Conservation (phyloP, 2,113 vertebrate species). For the Lethenteron reissneri region DNA sequence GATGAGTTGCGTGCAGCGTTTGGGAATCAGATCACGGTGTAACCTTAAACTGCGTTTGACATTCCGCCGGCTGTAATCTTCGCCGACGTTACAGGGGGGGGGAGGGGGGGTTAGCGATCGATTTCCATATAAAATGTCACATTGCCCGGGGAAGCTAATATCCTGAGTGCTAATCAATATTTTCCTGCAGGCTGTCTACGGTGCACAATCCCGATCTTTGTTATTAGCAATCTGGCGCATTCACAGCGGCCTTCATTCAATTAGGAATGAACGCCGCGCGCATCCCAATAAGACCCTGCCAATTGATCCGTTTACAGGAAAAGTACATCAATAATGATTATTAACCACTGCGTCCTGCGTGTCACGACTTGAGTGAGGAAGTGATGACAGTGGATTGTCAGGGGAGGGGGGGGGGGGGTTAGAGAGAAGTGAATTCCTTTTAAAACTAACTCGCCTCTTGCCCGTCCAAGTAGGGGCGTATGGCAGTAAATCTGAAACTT, state of each 20-base stretch:
- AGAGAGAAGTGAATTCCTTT: too few relatives aligned
- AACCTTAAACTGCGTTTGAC: slow-evolving; percentile 1
- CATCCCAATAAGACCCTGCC: neutral
- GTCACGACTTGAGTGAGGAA: neutral
- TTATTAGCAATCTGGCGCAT: slow-evolving; percentile 3
- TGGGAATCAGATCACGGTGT: neutral
- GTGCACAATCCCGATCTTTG: neutral
- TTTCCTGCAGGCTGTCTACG: neutral
- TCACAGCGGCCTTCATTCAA: slow-evolving; percentile 6
- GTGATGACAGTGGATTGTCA: neutral
- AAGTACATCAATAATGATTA: neutral
- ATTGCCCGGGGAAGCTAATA: slow-evolving; percentile 3
- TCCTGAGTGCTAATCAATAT: slow-evolving; percentile 2
- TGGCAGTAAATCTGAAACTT: too few relatives aligned
- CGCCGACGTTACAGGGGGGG: neutral
- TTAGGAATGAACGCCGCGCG: neutral
- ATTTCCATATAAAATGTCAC: slow-evolving; percentile 6
- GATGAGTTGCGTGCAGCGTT: too few relatives aligned
- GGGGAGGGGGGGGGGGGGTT: too few relatives aligned
- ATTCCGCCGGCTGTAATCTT: slow-evolving; percentile 4
- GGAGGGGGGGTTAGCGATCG: neutral
- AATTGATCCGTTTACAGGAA: neutral
- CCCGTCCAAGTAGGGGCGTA: too few relatives aligned
- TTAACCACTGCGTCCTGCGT: neutral
- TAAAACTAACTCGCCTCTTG: too few relatives aligned